Evolutionary conservation across 2,888 invertebrate species (phyloP).

Genomic region (Macrophya annulata): DNA sequence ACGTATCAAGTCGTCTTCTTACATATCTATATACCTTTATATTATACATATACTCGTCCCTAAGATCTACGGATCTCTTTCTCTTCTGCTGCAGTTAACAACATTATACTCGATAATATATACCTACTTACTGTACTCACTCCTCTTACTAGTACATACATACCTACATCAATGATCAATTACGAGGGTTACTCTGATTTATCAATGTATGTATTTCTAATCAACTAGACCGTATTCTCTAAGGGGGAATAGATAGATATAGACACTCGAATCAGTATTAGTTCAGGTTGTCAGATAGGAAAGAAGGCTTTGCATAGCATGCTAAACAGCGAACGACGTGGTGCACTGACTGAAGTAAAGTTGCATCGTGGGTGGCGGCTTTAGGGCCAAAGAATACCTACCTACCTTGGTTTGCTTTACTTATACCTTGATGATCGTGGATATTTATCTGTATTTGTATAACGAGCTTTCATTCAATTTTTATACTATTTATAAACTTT

Average conservation of each 20-base stretch:
- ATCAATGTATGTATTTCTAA: constrained; percentile 74
- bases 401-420: neutral
- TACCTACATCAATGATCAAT: constrained; percentile 54
- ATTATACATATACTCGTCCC: neutral
- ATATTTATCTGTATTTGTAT: constrained; percentile 68
- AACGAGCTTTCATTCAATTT: neutral
- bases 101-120: neutral
- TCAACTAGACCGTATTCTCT: constrained; percentile 65
- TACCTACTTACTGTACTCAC: constrained; percentile 27
- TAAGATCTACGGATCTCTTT: neutral
- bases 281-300: constrained; percentile 76
- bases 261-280: constrained; percentile 70
- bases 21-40: neutral
- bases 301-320: constrained; percentile 72
- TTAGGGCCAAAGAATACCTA: constrained; percentile 63
- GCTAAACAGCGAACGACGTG: constrained; percentile 74
- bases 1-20: constrained; percentile 9
- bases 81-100: constrained; percentile 3
- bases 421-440: constrained; percentile 60
- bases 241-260: neutral
- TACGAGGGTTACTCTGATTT: constrained; percentile 65
- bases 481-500: neutral
- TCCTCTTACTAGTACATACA: neutral
- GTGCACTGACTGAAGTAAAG: too few species aligned
- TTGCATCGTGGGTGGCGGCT: constrained; percentile 74